Conservation (phyloP, 2,888 invertebrate genomes). For the Ophraella communa region DNA sequence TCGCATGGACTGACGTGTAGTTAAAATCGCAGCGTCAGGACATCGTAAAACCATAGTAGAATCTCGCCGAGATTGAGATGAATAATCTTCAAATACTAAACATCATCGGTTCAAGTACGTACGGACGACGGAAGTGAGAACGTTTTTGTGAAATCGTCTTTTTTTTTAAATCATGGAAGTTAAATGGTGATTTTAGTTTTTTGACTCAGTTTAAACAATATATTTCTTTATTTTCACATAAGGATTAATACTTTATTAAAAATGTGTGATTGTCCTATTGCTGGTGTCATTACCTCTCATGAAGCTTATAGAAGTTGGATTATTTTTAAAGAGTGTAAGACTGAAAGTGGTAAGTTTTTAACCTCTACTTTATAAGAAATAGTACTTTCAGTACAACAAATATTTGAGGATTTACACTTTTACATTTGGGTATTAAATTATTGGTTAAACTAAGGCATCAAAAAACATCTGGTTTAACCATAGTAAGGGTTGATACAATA, state of each 20-base stretch:
- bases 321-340: conserved; percentile 71
- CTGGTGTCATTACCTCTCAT: conserved; percentile 67
- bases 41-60: conserved; percentile 26
- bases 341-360: conserved; percentile 53
- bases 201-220: background rate
- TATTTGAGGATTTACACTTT: no score
- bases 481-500: no score
- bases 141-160: background rate
- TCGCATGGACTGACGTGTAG: conserved; percentile 30
- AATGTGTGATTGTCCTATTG: conserved; percentile 68
- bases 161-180: background rate
- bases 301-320: conserved; percentile 80
- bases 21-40: conserved; percentile 26
- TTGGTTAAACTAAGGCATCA: no score
- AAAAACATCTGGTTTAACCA: no score
- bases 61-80: conserved; percentile 35
- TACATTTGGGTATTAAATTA: no score
- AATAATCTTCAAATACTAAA: conserved; percentile 33
- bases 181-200: background rate
- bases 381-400: no score
- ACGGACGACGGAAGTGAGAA: conserved; percentile 7
- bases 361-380: no score
- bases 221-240: background rate
- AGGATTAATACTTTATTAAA: background rate
- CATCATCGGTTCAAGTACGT: conserved; percentile 18